Base-by-base conservation (phyloP, 2,888 invertebrate species). In the Serrognathus titanus region DNA sequence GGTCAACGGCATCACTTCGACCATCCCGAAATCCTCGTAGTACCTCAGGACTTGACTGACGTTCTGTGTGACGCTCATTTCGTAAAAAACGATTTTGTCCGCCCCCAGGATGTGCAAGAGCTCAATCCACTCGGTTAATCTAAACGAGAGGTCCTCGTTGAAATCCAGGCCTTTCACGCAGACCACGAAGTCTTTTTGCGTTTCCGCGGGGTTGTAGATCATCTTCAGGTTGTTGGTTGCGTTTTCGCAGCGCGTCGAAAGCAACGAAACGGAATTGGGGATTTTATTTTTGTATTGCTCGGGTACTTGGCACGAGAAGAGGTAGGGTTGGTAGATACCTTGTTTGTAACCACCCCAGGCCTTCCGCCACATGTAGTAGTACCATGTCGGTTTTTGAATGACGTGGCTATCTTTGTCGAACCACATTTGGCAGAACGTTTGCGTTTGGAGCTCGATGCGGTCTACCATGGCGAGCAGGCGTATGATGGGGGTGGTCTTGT, bases 261-360 rank as follows among this genome's bases (percentile, higher is more conserved):
- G 92, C 65, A 94, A 79, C 1, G 92, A 92, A 10, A 94, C 90
- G 3, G 91, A 88, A 7, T 86, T 85, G 2, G 92, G 92, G 20
- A 85, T 82, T 1, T 84, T 80, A 58, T 83, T 80, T 54, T 84
- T 82, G 73, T 87, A 86, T 13, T 84, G 82, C 59, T 83, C 82
- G 0, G 93, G 92, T 66, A 93, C 82, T 74, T 88, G 88, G 77
- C 93, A 94, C 16, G 92, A 89, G 63, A 94, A 85, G 66, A 94
- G 80, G 75, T 90, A 93, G 0, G 93, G 92, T 78, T 93, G 92
- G 73, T 91, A 88, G 61, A 91, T 87, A 57, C 87, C 86, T 75
- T 92, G 88, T 71, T 88, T 87, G 77, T 91, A 90, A 77, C 92
- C 92, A 58, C 92, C 92, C 93, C 93, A 93, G 94, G 94, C 94